phyloP scores from a whole-genome alignment of 2,888 invertebrate genomes.

The Byasa hedistus region DNA sequence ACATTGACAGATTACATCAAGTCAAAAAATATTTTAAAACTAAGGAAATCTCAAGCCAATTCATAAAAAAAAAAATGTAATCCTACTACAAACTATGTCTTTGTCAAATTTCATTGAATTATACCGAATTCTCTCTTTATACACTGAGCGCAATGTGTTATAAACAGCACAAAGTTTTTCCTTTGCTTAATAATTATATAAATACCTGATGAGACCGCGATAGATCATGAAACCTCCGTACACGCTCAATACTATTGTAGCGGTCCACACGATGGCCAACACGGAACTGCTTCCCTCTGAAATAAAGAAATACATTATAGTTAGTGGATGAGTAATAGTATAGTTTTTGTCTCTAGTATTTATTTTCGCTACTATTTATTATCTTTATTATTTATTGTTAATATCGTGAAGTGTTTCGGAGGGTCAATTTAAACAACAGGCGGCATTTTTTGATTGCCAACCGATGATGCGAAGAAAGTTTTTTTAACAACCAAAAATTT shows the following conservation, averaged over 20 bases:
- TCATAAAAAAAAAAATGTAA: too few relatives aligned
- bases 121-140: neutral
- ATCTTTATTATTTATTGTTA: too few relatives aligned
- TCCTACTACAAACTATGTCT: neutral
- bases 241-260: slow-evolving; percentile 62
- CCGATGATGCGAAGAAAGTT: too few relatives aligned
- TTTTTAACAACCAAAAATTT: too few relatives aligned
- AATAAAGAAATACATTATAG: neutral
- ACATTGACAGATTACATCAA: neutral
- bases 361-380: too few relatives aligned
- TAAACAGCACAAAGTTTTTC: neutral
- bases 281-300: slow-evolving; percentile 66
- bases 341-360: too few relatives aligned
- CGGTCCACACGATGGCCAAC: slow-evolving; percentile 64
- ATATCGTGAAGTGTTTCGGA: too few relatives aligned
- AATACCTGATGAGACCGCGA: slow-evolving; percentile 55
- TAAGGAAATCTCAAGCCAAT: too few relatives aligned
- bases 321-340: too few relatives aligned
- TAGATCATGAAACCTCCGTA: slow-evolving; percentile 64
- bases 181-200: neutral
- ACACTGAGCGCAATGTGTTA: neutral
- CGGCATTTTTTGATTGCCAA: too few relatives aligned
- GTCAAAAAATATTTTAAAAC: too few relatives aligned
- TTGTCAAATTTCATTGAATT: neutral
- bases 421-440: too few relatives aligned